Evolutionary conservation across 2,888 invertebrate species (phyloP).

Genomic region (Dermolepida albohirtum): DNA sequence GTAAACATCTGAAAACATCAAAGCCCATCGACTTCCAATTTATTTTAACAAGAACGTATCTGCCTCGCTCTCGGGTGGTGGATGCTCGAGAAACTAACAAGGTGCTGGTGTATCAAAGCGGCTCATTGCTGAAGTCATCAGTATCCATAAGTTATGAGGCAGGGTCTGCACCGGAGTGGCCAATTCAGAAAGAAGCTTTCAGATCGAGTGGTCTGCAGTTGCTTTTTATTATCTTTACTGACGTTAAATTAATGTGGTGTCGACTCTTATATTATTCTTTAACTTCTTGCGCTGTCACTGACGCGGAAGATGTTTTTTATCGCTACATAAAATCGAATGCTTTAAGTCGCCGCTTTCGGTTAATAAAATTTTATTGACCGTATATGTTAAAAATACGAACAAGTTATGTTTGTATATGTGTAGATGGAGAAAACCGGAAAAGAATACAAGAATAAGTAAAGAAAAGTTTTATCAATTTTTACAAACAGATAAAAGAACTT

Average conservation of each 20-base stretch:
- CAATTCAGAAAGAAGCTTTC: slow-evolving; percentile 58
- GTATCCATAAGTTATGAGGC: slow-evolving; percentile 82
- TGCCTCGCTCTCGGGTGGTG: slow-evolving; percentile 45
- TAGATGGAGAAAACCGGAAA: slow-evolving; percentile 16
- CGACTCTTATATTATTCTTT: slow-evolving; percentile 56
- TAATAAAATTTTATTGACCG: slow-evolving; percentile 43
- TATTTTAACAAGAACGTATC: slow-evolving; percentile 64
- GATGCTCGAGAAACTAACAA: slow-evolving; percentile 59
- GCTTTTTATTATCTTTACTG: slow-evolving; percentile 61
- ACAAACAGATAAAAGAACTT: no score
- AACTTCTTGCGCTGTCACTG: slow-evolving; percentile 55
- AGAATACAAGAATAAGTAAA: background rate
- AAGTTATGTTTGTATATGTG: slow-evolving; percentile 41
- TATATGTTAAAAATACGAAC: slow-evolving; percentile 38
- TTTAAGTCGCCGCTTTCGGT: slow-evolving; percentile 35
- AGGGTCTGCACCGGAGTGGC: slow-evolving; percentile 58
- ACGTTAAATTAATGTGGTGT: slow-evolving; percentile 61
- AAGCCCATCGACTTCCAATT: slow-evolving; percentile 64
- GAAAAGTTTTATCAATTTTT: no score
- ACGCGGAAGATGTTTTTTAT: slow-evolving; percentile 57
- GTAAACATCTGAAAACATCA: slow-evolving; percentile 59
- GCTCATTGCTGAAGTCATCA: slow-evolving; percentile 80
- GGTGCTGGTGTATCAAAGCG: slow-evolving; percentile 58
- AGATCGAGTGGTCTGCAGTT: slow-evolving; percentile 57
- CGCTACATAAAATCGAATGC: slow-evolving; percentile 39